Evolutionary conservation across 2,888 invertebrate species (phyloP).

Genomic region (Microdon myrmicae): DNA sequence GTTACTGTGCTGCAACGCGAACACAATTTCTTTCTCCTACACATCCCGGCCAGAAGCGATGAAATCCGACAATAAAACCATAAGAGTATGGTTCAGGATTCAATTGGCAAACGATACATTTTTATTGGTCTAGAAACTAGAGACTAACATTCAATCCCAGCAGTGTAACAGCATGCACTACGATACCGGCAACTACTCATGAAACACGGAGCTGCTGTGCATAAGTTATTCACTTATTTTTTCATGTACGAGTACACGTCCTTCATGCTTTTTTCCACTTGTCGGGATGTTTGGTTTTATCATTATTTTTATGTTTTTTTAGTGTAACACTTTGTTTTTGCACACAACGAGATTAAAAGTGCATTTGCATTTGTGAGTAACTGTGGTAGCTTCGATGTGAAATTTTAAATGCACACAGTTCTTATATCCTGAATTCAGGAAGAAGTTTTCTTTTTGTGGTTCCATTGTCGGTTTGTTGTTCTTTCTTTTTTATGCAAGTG

Average conservation of each 20-base stretch:
- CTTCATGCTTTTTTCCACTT: neutral
- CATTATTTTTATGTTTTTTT: no score
- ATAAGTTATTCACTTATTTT: conserved; percentile 4
- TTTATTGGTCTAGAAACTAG: neutral
- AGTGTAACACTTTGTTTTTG: no score
- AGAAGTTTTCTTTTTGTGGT: neutral
- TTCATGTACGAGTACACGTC: conserved; percentile 12
- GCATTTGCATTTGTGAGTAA: conserved; percentile 19
- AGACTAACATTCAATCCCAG: neutral
- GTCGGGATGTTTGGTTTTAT: no score
- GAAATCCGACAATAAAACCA: neutral
- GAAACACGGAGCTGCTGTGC: neutral
- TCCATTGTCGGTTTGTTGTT: neutral
- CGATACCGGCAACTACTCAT: conserved; percentile 9
- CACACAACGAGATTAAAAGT: conserved; percentile 18
- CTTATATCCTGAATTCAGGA: neutral
- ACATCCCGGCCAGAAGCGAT: neutral
- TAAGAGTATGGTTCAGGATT: conserved; percentile 8
- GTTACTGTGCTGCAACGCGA: no score
- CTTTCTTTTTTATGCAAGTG: conserved; percentile 11
- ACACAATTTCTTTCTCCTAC: neutral
- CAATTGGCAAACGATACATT: conserved; percentile 19
- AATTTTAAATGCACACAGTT: conserved; percentile 20
- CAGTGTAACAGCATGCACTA: no score
- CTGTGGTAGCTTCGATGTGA: neutral